These are phyloP conservation scores for Drosophila ficusphila DNA, from an alignment of 1,140 invertebrate genomes.

Conservation along the genomic window DNA sequence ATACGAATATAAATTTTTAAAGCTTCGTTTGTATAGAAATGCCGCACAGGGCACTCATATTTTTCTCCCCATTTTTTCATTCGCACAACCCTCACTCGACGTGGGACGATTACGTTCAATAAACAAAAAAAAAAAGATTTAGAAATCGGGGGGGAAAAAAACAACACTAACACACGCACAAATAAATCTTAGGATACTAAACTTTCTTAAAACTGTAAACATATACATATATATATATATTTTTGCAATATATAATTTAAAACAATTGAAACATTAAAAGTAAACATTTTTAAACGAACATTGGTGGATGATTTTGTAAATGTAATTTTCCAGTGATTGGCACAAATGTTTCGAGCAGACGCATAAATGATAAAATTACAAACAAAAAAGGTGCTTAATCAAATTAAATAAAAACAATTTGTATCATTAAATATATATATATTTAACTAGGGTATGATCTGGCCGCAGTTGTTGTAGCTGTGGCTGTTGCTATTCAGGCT, in stretches of 20 bases:
- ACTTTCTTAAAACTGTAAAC: constrained; percentile 5
- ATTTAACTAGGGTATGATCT: constrained; percentile 64
- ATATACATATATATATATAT: constrained; percentile 36
- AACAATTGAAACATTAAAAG: constrained; percentile 16
- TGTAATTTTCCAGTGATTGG: constrained; percentile 49
- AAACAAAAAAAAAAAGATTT: neutral
- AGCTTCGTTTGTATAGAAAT: constrained; percentile 21
- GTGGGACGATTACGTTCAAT: constrained; percentile 3
- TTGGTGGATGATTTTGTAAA: constrained; percentile 16
- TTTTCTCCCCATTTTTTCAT: neutral
- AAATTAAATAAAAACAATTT: constrained; percentile 37
- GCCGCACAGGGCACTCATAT: neutral
- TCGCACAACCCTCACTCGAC: constrained; percentile 14
- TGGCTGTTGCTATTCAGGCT: neutral
- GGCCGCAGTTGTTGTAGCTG: constrained; percentile 20
- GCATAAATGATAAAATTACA: constrained; percentile 17
- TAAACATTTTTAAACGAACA: constrained; percentile 27
- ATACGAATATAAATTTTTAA: constrained; percentile 33
- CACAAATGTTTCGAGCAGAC: constrained; percentile 49
- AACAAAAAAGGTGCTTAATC: constrained; percentile 28
- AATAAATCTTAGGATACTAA: constrained; percentile 22
- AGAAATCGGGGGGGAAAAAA: too few relatives aligned
- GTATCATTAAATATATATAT: constrained; percentile 20
- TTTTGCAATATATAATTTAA: constrained; percentile 52
- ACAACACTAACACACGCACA: constrained; percentile 12